Conservation (phyloP, 2,888 invertebrate species). For the Rotaria macrura region DNA sequence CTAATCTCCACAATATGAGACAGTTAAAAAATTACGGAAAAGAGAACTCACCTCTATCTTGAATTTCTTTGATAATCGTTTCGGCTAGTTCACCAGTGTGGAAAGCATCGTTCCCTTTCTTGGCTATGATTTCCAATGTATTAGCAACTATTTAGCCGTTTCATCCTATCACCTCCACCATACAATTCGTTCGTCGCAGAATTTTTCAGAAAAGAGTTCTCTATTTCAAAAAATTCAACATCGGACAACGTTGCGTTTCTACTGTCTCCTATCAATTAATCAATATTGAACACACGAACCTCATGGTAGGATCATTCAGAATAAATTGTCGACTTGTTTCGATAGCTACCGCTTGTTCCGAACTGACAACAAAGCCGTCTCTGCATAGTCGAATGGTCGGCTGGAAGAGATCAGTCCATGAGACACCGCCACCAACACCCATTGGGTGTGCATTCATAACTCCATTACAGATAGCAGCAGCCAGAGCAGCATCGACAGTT, state of each 20-base stretch:
- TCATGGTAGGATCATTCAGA: background rate
- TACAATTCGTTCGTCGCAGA: conserved; percentile 48
- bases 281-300: too few relatives aligned
- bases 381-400: conserved; percentile 68
- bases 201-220: conserved; percentile 36
- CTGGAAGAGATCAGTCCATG: conserved; percentile 67
- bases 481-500: conserved; percentile 29
- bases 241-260: too few relatives aligned
- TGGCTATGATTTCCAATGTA: conserved; percentile 62
- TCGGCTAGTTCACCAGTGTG: conserved; percentile 66
- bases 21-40: background rate
- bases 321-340: background rate
- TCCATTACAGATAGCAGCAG: conserved; percentile 28
- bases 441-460: conserved; percentile 29
- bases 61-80: conserved; percentile 62
- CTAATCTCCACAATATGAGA: background rate
- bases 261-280: too few relatives aligned
- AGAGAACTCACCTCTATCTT: too few relatives aligned
- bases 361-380: conserved; percentile 56
- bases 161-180: conserved; percentile 59
- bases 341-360: conserved; percentile 37
- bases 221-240: background rate
- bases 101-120: conserved; percentile 61
- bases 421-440: conserved; percentile 47
- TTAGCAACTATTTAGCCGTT: conserved; percentile 59